Base-by-base conservation (phyloP, 2,113 vertebrate genomes). In the Lethenteron reissneri region DNA sequence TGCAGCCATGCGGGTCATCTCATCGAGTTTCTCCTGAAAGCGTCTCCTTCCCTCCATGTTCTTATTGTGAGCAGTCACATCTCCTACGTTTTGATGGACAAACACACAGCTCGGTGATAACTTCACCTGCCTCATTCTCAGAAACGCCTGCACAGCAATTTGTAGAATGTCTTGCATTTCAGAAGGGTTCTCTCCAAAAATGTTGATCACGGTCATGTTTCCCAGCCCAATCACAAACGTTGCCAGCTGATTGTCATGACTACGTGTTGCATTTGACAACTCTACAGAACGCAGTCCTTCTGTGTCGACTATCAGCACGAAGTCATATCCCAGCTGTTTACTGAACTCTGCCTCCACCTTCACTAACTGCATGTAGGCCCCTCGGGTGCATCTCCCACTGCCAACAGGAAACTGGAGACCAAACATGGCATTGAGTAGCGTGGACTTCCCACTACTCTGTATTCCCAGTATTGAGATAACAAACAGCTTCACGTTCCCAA, bases 371-470 rank as follows among this genome's bases (percentile, higher is more conserved):
- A 82, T 81, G 74, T 81, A 87, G 13, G 85, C 76, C 7, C 84
- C 86, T 59, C 77, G 81, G 1, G 79, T 79, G 3, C 80, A 77
- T 69, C 75, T 78, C 64, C 76, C 76, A 72, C 73, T 75, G 70
- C 80, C 77, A 0, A 80, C 79, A 15, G 80, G 79, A 72, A 88
- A 87, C 70, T 78, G 83, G 11, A 84, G 76, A 3, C 84, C 84
- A 73, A 90, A 88, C 77, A 89, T 78, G 70, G 83, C 81, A 71
- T 83, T 86, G 13, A 89, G 79, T 8, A 88, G 76, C 2, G 85
- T 82, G 73, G 83, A 80, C 21, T 85, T 88, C 25, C 86, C 85
- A 1, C 85, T 85, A 77, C 83, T 85, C 2, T 86, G 83, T 10
- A 82, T 80, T 2, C 84, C 84, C 70, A 88, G 76, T 3, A 83